Base-by-base conservation (phyloP, 2,797 vertebrate species). In the Rhinogobio ventralis region DNA sequence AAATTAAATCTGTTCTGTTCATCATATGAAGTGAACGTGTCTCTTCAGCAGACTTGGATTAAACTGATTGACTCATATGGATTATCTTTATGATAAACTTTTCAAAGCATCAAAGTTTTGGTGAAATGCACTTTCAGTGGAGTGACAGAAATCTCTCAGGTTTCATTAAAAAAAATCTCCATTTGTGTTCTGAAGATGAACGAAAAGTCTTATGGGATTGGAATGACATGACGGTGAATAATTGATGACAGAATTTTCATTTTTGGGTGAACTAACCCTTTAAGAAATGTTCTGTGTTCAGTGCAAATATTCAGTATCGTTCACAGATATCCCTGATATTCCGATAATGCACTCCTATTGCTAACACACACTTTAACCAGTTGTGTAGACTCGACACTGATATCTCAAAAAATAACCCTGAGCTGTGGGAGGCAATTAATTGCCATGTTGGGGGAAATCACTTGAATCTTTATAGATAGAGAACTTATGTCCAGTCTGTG, bases 401-500 rank as follows among this genome's bases (percentile, higher is more conserved):
- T 92, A 90, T 92, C 90, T 92, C 90, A 92, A 87, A 92, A 78
- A 94, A 93, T 93, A 94, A 92, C 92, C 90, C 92, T 2, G 88
- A 91, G 93, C 92, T 93, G 91, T 94, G 94, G 93, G 93, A 95
- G 91, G 90, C 91, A 94, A 93, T 94, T 96, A 95, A 95, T 94
- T 95, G 93, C 93, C 92, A 93, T 92, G 93, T 93, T 92, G 91
- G 92, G 91, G 89, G 89, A 94, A 90, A 95, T 94, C 91, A 87
- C 91, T 93, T 89, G 90, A 91, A 94, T 93, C 93, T 94, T 94
- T 94, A 89, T 90, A 94, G 92, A 95, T 93, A 92, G 92, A 85
- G 93, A 94, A 94, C 94, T 95, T 95, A 95, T 69, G 79, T 71
- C 93, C 91, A 93, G 92, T 91, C 93, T 95, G 91, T 91, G 94